Evolutionary conservation across 2,888 invertebrate genomes (phyloP).

Genomic region (Tetramorium bicarinatum): DNA sequence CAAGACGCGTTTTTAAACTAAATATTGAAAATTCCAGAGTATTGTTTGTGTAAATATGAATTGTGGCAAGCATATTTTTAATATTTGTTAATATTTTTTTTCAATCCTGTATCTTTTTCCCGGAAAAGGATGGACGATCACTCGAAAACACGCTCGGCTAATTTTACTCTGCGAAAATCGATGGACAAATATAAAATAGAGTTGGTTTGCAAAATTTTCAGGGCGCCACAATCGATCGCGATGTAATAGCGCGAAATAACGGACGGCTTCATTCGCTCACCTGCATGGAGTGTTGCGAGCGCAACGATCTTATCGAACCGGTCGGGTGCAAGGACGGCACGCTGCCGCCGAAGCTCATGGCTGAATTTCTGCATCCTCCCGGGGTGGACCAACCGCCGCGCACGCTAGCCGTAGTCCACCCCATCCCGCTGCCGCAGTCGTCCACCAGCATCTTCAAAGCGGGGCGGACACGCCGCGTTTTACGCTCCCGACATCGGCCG

Average conservation of each 20-base stretch:
- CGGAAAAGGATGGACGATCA: background rate
- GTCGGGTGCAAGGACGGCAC: conserved; percentile 84
- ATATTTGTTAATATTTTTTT: background rate
- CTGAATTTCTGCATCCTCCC: conserved; percentile 82
- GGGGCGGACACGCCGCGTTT: conserved; percentile 33
- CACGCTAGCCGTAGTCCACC: conserved; percentile 76
- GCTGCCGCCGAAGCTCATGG: conserved; percentile 85
- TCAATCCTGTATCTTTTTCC: background rate
- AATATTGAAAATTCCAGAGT: background rate
- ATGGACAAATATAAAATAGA: background rate
- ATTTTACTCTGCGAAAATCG: background rate
- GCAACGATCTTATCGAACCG: conserved; percentile 83
- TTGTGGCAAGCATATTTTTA: background rate
- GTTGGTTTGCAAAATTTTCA: background rate
- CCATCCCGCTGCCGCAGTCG: conserved; percentile 81
- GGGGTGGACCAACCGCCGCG: conserved; percentile 84
- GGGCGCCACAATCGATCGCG: background rate
- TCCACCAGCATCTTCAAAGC: conserved; percentile 81
- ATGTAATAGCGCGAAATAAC: background rate
- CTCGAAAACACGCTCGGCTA: background rate
- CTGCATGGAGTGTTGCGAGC: conserved; percentile 84
- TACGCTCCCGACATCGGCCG: conserved; percentile 17
- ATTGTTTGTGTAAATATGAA: background rate
- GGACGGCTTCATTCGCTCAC: conserved; percentile 65
- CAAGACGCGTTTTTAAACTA: background rate